phyloP scores from a whole-genome alignment of 2,113 vertebrate species.

The Mixornis gularis region DNA sequence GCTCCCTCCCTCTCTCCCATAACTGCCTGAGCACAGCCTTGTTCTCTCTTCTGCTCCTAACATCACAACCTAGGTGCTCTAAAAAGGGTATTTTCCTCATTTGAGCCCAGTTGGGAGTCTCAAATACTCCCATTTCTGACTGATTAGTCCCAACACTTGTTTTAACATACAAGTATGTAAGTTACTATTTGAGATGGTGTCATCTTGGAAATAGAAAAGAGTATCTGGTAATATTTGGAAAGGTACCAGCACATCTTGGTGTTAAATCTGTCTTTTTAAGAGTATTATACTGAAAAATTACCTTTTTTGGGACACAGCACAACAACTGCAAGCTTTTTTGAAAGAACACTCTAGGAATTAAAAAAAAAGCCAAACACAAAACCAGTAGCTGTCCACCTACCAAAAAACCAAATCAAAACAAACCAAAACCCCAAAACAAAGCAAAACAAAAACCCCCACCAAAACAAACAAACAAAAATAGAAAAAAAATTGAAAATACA shows the following conservation, averaged over 20 bases:
- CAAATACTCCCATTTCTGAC: background rate
- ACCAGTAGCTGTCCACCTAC: background rate
- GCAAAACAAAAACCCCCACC: rapidly evolving
- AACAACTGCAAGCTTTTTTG: background rate
- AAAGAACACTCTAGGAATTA: background rate
- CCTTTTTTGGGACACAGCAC: background rate
- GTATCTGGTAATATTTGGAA: background rate
- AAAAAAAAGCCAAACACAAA: background rate
- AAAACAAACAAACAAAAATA: background rate
- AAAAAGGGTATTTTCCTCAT: background rate
- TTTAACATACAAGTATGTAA: background rate
- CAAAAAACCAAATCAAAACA: background rate
- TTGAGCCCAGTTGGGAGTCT: rapidly evolving
- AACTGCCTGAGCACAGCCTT: background rate
- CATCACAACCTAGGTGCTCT: background rate
- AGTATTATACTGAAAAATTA: background rate
- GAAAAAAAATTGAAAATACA: background rate
- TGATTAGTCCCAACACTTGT: background rate
- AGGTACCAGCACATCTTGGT: background rate
- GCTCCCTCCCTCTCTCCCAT: background rate
- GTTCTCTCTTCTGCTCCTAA: rapidly evolving
- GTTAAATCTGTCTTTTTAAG: background rate
- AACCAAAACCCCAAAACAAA: background rate
- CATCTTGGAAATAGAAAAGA: background rate
- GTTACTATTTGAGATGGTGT: background rate